phyloP scores from a whole-genome alignment of 2,797 vertebrate genomes.

The Cetoscarus ocellatus region DNA sequence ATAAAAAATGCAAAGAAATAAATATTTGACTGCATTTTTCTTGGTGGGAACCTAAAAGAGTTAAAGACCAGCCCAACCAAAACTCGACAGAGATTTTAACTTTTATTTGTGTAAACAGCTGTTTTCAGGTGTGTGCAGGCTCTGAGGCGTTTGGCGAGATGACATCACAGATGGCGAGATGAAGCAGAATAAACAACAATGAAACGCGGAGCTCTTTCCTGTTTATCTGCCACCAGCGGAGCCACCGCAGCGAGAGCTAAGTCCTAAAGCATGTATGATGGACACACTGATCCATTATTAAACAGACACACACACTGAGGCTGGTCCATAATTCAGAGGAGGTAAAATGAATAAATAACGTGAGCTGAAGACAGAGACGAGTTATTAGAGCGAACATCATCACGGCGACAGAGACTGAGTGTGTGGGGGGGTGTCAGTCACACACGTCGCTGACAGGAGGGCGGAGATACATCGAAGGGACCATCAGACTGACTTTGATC shows the following conservation, averaged over 20 bases:
- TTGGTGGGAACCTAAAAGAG: too few species aligned
- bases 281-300: slow-evolving; percentile 69
- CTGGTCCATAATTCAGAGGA: slow-evolving; percentile 68
- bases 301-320: slow-evolving; percentile 37
- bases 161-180: slow-evolving; percentile 1
- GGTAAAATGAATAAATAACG: slow-evolving; percentile 77
- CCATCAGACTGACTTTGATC: background rate
- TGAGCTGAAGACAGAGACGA: slow-evolving; percentile 54
- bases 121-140: background rate
- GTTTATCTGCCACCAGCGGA: slow-evolving; percentile 51
- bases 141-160: background rate
- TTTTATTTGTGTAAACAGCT: too few species aligned
- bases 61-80: too few species aligned
- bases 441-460: slow-evolving; percentile 14
- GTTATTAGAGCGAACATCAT: slow-evolving; percentile 58
- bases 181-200: slow-evolving; percentile 14
- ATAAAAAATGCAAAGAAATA: too few species aligned
- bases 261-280: slow-evolving; percentile 71
- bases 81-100: too few species aligned
- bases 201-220: slow-evolving; percentile 34
- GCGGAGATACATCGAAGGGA: slow-evolving; percentile 15
- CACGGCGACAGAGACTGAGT: slow-evolving; percentile 14
- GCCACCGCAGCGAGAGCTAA: slow-evolving; percentile 48
- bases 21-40: too few species aligned
- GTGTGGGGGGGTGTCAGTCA: slow-evolving; percentile 22